Evolutionary conservation across 1,140 invertebrate genomes (phyloP).

Genomic region (Calephelis virginiensis): DNA sequence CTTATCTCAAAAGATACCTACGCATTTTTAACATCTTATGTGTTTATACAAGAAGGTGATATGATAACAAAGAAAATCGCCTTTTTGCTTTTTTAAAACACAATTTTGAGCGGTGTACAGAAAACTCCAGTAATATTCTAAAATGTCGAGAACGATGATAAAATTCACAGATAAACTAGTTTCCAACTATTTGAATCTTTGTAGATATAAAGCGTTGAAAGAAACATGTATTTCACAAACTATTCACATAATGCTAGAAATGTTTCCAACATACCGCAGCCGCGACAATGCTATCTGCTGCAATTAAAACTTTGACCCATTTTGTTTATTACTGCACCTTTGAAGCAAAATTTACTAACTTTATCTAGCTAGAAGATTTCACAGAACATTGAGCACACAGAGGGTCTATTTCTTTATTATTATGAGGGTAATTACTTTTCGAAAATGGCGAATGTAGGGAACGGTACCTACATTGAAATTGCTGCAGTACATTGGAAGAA

Average conservation of each 20-base stretch:
- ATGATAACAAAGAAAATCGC: too few relatives aligned
- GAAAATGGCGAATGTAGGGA: too few relatives aligned
- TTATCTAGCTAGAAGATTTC: constrained; percentile 13
- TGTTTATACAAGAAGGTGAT: too few relatives aligned
- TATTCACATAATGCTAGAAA: not conserved
- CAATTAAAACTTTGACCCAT: constrained; percentile 56
- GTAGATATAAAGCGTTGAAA: too few relatives aligned
- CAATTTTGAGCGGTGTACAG: not conserved
- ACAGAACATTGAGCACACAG: not conserved
- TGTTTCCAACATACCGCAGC: not conserved
- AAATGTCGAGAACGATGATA: not conserved
- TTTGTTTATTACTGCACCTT: constrained; percentile 57
- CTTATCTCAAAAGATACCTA: too few relatives aligned
- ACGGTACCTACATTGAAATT: too few relatives aligned
- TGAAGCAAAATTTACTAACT: constrained; percentile 45
- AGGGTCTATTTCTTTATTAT: not conserved
- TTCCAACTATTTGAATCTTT: too few relatives aligned
- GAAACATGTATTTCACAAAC: not conserved
- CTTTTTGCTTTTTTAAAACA: too few relatives aligned
- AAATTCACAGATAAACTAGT: too few relatives aligned
- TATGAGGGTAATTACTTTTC: too few relatives aligned
- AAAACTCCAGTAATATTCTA: not conserved
- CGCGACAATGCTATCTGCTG: constrained; percentile 40
- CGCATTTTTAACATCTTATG: too few relatives aligned
- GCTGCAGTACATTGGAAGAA: too few relatives aligned